Conservation (phyloP, 2,797 vertebrate species). For the Erpetoichthys calabaricus region DNA sequence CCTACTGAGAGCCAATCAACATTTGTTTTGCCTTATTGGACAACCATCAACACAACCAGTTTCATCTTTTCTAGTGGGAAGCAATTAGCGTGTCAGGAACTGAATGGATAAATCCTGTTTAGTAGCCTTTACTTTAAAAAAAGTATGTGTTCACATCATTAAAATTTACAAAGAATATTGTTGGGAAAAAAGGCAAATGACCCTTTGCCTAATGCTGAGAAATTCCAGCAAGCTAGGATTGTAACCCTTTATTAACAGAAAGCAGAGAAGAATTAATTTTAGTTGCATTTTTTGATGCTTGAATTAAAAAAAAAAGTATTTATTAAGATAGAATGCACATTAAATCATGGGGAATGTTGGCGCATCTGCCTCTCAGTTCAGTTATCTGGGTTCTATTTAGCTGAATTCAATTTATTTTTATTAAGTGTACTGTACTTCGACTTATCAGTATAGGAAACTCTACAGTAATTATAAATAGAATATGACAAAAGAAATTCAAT, state of each 20-base stretch:
- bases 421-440: no score
- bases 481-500: no score
- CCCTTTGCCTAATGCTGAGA: constrained; percentile 8
- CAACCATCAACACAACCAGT: constrained; percentile 45
- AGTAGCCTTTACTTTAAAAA: constrained; percentile 11
- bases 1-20: constrained; percentile 28
- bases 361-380: no score
- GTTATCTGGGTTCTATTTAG: no score
- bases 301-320: background rate
- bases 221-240: constrained; percentile 12
- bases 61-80: constrained; percentile 65
- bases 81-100: constrained; percentile 55
- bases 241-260: background rate
- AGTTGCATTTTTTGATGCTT: background rate
- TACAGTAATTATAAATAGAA: no score
- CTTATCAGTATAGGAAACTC: no score
- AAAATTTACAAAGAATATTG: constrained; percentile 2
- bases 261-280: constrained; percentile 9
- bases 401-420: no score
- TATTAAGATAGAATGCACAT: no score
- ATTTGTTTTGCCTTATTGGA: constrained; percentile 41
- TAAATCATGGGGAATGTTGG: no score
- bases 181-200: constrained; percentile 1
- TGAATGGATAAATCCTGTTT: constrained; percentile 19
- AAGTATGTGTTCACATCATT: constrained; percentile 9